Evolutionary conservation across 2,888 invertebrate genomes (phyloP).

Genomic region (Masnerella sp.): DNA sequence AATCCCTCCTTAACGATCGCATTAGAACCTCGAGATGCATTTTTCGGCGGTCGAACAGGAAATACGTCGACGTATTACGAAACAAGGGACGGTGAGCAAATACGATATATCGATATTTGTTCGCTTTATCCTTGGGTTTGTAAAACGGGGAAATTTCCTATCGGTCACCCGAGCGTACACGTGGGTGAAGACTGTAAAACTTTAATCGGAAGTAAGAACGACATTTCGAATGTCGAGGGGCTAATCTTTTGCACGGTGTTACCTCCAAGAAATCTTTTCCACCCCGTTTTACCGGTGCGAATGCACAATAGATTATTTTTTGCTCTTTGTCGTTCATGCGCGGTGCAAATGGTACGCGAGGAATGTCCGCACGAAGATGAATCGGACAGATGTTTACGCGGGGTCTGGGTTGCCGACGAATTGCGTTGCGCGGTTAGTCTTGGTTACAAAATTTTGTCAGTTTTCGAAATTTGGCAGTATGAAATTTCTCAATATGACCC

Average conservation of each 20-base stretch:
- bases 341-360: slow-evolving; percentile 62
- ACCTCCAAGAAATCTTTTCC: slow-evolving; percentile 54
- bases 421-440: slow-evolving; percentile 66
- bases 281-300: slow-evolving; percentile 25
- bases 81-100: neutral
- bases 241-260: slow-evolving; percentile 63
- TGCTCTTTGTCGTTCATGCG: slow-evolving; percentile 70
- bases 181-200: slow-evolving; percentile 55
- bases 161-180: slow-evolving; percentile 62
- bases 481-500: slow-evolving; percentile 60
- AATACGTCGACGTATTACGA: neutral
- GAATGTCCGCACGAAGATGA: too few species aligned
- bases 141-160: slow-evolving; percentile 58
- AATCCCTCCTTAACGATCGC: neutral
- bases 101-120: neutral
- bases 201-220: slow-evolving; percentile 24
- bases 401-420: slow-evolving; percentile 73
- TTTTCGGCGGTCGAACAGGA: slow-evolving; percentile 17
- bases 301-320: slow-evolving; percentile 69
- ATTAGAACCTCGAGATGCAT: slow-evolving; percentile 16
- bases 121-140: slow-evolving; percentile 61
- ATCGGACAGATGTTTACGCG: slow-evolving; percentile 60
- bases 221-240: slow-evolving; percentile 48
- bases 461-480: slow-evolving; percentile 72
- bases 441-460: slow-evolving; percentile 69